Base-by-base conservation (phyloP, 2,113 vertebrate species). In the Gobio gobio region DNA sequence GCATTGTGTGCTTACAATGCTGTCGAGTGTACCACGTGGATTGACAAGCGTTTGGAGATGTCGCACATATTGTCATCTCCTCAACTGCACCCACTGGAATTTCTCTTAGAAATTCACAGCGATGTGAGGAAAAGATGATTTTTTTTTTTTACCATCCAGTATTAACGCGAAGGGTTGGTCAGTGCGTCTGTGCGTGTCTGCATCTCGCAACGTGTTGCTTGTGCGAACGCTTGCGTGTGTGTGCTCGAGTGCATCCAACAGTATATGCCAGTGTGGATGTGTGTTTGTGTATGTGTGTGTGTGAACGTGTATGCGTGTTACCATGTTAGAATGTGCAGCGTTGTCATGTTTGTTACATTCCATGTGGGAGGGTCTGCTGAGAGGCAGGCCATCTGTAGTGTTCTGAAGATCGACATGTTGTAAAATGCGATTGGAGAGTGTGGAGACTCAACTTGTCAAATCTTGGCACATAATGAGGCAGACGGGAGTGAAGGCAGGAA, bases 351-450 rank as follows among this genome's bases (percentile, higher is more conserved):
- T 93, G 92, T 93, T 93, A 92, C 93, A 91, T 94, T 95, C 92
- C 92, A 94, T 94, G 94, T 94, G 95, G 92, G 94, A 94, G 94
- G 93, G 93, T 94, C 94, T 95, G 94, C 89, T 91, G 95, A 95
- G 93, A 94, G 94, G 94, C 92, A 93, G 93, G 95, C 95, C 95
- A 95, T 95, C 95, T 95, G 95, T 95, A 95, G 93, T 94, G 93
- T 94, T 95, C 93, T 89, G 91, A 86, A 84, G 92, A 93, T 93
- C 92, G 93, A 93, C 94, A 95, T 95, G 93, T 92, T 95, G 94
- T 93, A 93, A 94, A 93, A 92, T 89, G 93, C 90, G 93, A 94
- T 94, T 94, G 90, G 92, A 93, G 92, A 93, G 92, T 94, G 95
- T 94, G 93, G 93, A 94, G 94, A 94, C 92, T 95, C 94, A 93